Evolutionary conservation across 1,140 invertebrate species (phyloP), one percentile per base, ranked within the genome.

Genomic region (Mesaphorura yosii): DNA sequence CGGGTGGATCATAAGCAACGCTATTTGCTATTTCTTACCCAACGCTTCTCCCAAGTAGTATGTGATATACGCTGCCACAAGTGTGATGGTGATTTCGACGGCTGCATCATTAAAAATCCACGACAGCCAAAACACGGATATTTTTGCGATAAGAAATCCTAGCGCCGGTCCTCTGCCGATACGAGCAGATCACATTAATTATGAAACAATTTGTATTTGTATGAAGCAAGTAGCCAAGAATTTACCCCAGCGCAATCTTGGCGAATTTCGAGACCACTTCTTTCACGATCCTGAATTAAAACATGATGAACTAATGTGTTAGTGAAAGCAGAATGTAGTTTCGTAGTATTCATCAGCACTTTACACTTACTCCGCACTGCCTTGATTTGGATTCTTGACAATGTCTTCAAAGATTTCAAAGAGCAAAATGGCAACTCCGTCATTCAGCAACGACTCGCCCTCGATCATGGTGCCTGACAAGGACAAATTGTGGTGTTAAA

Each of bases 371-470:
- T n/a, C n/a, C 10, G n/a, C n/a, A 34, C n/a, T 34, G 10, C 31
- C 31, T 34, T 34, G 17, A 34, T 23, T 41, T 2, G 10, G 12
- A 12, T 26, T 22, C 38, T 56, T 19, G 15, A 45, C 44, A n/a
- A 58, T 41, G 20, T 55, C 60, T 10, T 53, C 22, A 26, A 66
- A 58, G 22, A 66, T 62, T 38, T 66, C 64, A 48, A 67, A 73
- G 15, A 70, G 57, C 0, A 74, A 66, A 58, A 74, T 72, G 15
- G 72, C 72, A 20, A 71, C 65, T 2, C 72, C 73, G 64, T 74
- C 73, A 63, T 74, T 74, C 17, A 74, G 46, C 14, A 74, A 56
- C 1, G 72, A 72, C 59, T 74, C 73, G 2, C 72, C 72, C 60
- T 74, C 72, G 31, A 73, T 66, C 2, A 73, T 51, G 53, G 68